A percentile compares a stretch with the other conserved stretches of the same genome.
Conservation (phyloP, 2,797 vertebrate species). For the Ptychadena robeensis region DNA sequence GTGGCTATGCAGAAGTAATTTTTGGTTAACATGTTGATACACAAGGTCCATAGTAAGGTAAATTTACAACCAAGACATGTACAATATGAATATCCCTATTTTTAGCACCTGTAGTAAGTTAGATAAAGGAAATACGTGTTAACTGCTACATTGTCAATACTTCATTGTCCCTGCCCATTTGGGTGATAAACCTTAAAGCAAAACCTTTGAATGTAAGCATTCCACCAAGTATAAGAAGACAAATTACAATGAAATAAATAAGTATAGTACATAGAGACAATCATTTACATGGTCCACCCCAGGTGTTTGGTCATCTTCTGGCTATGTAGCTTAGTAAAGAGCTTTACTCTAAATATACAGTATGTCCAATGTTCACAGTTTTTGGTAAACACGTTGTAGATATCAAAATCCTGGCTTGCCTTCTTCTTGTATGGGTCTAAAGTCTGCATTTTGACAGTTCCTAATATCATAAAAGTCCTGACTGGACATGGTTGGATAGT, state of each 20-base stretch:
- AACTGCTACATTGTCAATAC: too few relatives aligned
- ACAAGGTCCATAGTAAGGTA: too few relatives aligned
- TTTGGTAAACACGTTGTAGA: background rate
- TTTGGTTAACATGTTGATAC: background rate
- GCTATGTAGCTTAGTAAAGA: background rate
- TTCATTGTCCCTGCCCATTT: too few relatives aligned
- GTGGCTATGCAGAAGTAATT: background rate
- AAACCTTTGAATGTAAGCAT: too few relatives aligned
- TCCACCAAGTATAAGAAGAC: background rate
- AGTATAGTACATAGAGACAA: background rate
- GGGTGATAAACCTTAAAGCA: background rate
- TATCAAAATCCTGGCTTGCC: constrained; percentile 68
- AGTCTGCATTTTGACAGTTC: constrained; percentile 49
- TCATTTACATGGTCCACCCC: background rate
- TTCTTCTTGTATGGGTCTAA: constrained; percentile 76
- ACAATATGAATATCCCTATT: too few relatives aligned
- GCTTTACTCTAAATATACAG: background rate
- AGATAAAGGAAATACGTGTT: too few relatives aligned
- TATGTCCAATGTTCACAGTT: background rate
- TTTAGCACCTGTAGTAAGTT: too few relatives aligned
- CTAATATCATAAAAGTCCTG: constrained; percentile 40
- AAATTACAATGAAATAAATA: background rate
- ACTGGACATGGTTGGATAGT: constrained; percentile 14
- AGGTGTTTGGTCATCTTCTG: background rate
- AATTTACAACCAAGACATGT: too few relatives aligned